Percentiles rank a stretch among this genome's conserved stretches.
Evolutionary conservation across 2,888 invertebrate species (phyloP).

Genomic region (Ophion costatus): DNA sequence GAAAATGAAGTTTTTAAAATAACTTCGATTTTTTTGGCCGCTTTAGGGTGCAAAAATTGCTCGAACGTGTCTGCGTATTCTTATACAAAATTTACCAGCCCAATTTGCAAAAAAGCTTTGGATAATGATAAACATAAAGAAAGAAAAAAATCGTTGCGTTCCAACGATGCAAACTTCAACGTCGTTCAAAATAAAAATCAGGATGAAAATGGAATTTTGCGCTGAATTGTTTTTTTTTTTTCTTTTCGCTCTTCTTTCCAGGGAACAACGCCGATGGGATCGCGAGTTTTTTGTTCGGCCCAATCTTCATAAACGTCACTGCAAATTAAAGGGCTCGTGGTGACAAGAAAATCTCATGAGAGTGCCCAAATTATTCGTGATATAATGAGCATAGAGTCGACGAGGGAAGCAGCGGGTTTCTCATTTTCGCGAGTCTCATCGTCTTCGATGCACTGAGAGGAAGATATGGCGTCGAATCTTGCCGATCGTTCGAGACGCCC

Average conservation of each 20-base stretch:
- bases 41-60: too few species aligned
- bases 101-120: too few species aligned
- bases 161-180: too few species aligned
- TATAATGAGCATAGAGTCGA: constrained; percentile 28
- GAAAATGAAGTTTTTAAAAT: too few species aligned
- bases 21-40: too few species aligned
- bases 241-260: background rate
- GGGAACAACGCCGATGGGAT: background rate
- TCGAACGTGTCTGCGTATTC: too few species aligned
- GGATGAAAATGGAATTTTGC: background rate
- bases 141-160: too few species aligned
- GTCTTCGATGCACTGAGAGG: constrained; percentile 15
- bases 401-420: background rate
- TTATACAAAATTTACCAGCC: too few species aligned
- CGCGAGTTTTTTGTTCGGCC: constrained; percentile 52
- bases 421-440: background rate
- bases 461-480: constrained; percentile 36
- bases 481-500: constrained; percentile 37
- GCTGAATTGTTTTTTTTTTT: background rate
- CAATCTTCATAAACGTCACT: constrained; percentile 32
- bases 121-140: too few species aligned
- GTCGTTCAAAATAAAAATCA: background rate
- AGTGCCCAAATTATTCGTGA: constrained; percentile 43
- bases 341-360: constrained; percentile 26
- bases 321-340: constrained; percentile 17